Conservation (phyloP, 2,113 vertebrate species). For the Muntiacus reevesi region DNA sequence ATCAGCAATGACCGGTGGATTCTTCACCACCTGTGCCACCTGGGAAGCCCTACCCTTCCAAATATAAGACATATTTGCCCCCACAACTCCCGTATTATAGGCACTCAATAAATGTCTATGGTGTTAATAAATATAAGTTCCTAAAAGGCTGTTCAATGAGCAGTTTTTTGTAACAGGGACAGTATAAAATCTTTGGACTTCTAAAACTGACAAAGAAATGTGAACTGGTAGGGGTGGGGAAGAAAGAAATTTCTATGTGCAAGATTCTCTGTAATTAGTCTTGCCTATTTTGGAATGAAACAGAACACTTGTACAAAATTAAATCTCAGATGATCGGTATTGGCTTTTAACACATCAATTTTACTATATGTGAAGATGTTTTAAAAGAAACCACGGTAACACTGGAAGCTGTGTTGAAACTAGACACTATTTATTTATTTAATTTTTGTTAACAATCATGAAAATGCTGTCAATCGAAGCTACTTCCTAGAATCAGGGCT, state of each 20-base stretch:
- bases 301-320: not conserved
- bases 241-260: not conserved
- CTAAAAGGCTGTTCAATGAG: not conserved
- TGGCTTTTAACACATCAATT: not conserved
- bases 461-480: not conserved
- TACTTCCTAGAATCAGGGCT: not conserved
- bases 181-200: not conserved
- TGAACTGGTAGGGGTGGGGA: rapidly evolving
- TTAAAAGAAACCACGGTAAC: not conserved
- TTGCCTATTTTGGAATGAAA: not conserved
- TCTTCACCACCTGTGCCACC: not conserved
- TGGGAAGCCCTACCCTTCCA: not conserved
- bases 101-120: not conserved
- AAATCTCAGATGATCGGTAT: not conserved
- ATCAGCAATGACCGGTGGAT: rapidly evolving
- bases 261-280: not conserved
- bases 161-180: not conserved
- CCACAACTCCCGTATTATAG: not conserved
- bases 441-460: not conserved
- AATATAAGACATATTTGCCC: not conserved
- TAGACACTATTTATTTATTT: not conserved
- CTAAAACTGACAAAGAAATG: not conserved
- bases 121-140: not conserved
- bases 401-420: not conserved
- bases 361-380: not conserved